Evolutionary conservation across 2,797 vertebrate genomes (phyloP).

Genomic region (Crypturellus tataupa): DNA sequence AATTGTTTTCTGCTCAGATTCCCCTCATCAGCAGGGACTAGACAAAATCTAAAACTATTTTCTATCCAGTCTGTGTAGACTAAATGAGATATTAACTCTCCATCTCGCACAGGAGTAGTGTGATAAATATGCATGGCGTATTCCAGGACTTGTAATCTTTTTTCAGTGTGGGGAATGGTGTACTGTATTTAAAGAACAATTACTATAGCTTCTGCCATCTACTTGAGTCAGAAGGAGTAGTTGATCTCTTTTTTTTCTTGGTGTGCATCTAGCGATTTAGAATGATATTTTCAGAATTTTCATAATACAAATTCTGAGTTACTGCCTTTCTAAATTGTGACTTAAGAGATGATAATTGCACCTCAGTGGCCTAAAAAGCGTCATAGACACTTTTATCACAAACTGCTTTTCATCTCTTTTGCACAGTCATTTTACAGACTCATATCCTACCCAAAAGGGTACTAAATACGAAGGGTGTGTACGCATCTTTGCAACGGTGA

Average conservation of each 20-base stretch:
- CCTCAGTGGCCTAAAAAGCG: background rate
- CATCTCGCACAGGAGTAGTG: background rate
- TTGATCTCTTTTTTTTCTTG: constrained; percentile 21
- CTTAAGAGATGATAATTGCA: background rate
- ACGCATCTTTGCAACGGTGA: background rate
- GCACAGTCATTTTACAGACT: background rate
- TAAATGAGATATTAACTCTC: background rate
- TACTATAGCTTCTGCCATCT: constrained; percentile 23
- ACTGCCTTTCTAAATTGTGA: background rate
- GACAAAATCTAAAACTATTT: background rate
- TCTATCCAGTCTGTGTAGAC: background rate
- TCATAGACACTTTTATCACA: background rate
- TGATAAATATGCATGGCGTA: background rate
- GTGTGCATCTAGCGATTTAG: background rate
- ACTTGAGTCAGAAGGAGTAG: constrained; percentile 31
- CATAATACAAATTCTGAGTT: background rate
- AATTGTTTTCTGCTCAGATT: background rate
- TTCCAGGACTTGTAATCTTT: constrained; percentile 9
- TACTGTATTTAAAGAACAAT: constrained; percentile 54
- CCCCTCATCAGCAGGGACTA: background rate
- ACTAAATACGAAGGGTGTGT: background rate
- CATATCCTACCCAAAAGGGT: background rate
- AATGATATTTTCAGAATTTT: constrained; percentile 10
- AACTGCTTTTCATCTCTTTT: background rate
- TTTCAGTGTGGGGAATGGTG: constrained; percentile 1